A percentile compares a stretch with the other conserved stretches of the same genome.
These are phyloP conservation scores for Syrphus vitripennis DNA, from an alignment of 2,888 invertebrate species.

Conservation along the genomic window DNA sequence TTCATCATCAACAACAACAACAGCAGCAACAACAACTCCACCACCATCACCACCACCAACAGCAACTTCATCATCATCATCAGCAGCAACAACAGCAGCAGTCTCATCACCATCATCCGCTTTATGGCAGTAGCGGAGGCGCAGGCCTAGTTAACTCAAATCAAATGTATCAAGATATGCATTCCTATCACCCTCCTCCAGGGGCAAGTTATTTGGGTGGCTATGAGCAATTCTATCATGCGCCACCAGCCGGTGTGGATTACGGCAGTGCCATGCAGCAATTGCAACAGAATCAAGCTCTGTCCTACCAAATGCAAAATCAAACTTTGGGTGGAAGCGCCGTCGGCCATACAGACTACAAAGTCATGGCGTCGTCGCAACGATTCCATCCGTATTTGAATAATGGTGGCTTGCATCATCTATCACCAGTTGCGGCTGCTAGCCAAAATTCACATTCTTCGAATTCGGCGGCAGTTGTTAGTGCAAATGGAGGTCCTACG, in stretches of 20 bases:
- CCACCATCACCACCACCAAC: slow-evolving; percentile 84
- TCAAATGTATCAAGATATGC: slow-evolving; percentile 73
- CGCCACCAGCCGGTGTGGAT: slow-evolving; percentile 73
- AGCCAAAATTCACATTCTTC: slow-evolving; percentile 40
- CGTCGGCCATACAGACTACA: slow-evolving; percentile 50
- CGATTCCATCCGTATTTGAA: slow-evolving; percentile 79
- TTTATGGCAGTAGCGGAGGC: slow-evolving; percentile 66
- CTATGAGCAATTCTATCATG: slow-evolving; percentile 80
- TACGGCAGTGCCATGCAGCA: slow-evolving; percentile 72
- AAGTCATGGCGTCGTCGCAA: slow-evolving; percentile 71
- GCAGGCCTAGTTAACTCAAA: slow-evolving; percentile 65
- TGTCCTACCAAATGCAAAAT: slow-evolving; percentile 62
- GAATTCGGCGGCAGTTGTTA: slow-evolving; percentile 6
- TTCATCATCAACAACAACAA: slow-evolving; percentile 41
- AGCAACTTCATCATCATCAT: slow-evolving; percentile 80
- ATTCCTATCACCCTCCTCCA: slow-evolving; percentile 67
- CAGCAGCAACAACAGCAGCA: slow-evolving; percentile 73
- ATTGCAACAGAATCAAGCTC: slow-evolving; percentile 53
- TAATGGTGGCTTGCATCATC: slow-evolving; percentile 72
- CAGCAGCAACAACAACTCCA: too few species aligned
- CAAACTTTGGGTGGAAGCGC: slow-evolving; percentile 30
- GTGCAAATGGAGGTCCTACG: slow-evolving; percentile 45
- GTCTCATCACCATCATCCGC: slow-evolving; percentile 48
- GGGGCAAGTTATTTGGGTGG: slow-evolving; percentile 77
- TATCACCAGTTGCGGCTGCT: slow-evolving; percentile 20